phyloP scores from a whole-genome alignment of 1,140 invertebrate genomes.

The Drosophila ogumai region DNA sequence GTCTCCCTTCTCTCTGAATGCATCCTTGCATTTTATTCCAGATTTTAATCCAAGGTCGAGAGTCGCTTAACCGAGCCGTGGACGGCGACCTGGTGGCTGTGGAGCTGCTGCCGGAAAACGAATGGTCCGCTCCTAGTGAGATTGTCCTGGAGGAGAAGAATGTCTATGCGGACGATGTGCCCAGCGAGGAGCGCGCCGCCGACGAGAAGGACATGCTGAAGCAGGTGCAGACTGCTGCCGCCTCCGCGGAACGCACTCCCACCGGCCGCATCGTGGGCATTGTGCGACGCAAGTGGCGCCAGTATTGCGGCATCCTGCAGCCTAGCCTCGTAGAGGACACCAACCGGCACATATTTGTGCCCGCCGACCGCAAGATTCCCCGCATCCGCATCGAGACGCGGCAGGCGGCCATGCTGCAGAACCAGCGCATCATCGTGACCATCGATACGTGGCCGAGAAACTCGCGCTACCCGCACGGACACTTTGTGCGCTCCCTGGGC shows the following conservation, averaged over 20 bases:
- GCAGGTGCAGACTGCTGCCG: conserved; percentile 82
- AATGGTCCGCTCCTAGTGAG: conserved; percentile 95
- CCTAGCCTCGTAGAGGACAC: conserved; percentile 90
- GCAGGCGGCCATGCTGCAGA: conserved; percentile 91
- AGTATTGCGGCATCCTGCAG: conserved; percentile 97
- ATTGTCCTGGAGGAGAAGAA: conserved; percentile 94
- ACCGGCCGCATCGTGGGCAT: conserved; percentile 97
- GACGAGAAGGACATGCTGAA: conserved; percentile 69
- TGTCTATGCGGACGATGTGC: conserved; percentile 89
- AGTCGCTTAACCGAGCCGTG: conserved; percentile 96
- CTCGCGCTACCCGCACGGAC: conserved; percentile 91
- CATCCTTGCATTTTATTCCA: conserved; percentile 75
- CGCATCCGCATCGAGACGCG: conserved; percentile 96
- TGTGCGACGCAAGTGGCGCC: conserved; percentile 97
- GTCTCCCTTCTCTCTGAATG: not conserved
- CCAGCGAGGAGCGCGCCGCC: conserved; percentile 85
- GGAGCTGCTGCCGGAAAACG: conserved; percentile 93
- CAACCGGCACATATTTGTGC: conserved; percentile 93
- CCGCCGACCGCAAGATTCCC: conserved; percentile 95
- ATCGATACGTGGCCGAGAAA: conserved; percentile 96
- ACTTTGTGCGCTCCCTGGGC: conserved; percentile 95
- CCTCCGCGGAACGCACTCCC: conserved; percentile 86
- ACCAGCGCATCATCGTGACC: conserved; percentile 95
- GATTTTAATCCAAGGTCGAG: conserved; percentile 95
- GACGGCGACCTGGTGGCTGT: conserved; percentile 98